Evolutionary conservation across 2,797 vertebrate genomes (phyloP), one percentile per base, ranked within the genome.

Genomic region (Crenuchus spilurus): DNA sequence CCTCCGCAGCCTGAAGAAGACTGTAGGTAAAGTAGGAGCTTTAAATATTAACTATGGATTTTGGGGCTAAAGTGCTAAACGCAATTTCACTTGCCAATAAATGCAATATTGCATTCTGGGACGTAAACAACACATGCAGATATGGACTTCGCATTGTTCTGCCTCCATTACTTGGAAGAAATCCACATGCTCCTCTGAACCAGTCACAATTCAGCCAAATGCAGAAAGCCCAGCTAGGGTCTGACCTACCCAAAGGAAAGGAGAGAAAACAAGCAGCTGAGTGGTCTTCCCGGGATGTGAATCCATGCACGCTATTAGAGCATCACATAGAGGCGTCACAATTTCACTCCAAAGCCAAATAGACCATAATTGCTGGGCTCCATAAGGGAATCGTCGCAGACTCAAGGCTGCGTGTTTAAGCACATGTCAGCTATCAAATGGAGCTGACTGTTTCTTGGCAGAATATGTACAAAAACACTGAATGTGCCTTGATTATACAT

Each of bases 251-350:
- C 14, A 33, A 33, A 18, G n/a, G 54, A 6, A n/a, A 57, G 30
- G 4, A 33, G 54, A 33, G 14, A 13, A 54, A 8, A 0, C 5
- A 55, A 6, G 4, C 42, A 14, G n/a, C n/a, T n/a, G n/a, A n/a
- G n/a, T n/a, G n/a, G n/a, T n/a, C n/a, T n/a, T n/a, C n/a, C n/a
- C 10, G 20, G 20, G 20, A 16, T 20, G 18, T 11, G 48, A 30
- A 51, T 31, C 44, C 28, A 14, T 0, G 30, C 28, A 16, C 46
- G 13, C 18, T 20, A 39, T 54, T 30, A 37, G 37, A 74, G 62
- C 44, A 64, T 41, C 65, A 70, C 65, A 73, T 80, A 65, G 51
- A 55, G 70, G 58, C 60, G 70, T 65, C 70, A 52, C 26, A 52
- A 61, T 68, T 62, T 74, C 61, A 41, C 42, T 24, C 55, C 54